Evolutionary conservation across 2,797 vertebrate genomes (phyloP).

Genomic region (Harpagifer antarcticus): DNA sequence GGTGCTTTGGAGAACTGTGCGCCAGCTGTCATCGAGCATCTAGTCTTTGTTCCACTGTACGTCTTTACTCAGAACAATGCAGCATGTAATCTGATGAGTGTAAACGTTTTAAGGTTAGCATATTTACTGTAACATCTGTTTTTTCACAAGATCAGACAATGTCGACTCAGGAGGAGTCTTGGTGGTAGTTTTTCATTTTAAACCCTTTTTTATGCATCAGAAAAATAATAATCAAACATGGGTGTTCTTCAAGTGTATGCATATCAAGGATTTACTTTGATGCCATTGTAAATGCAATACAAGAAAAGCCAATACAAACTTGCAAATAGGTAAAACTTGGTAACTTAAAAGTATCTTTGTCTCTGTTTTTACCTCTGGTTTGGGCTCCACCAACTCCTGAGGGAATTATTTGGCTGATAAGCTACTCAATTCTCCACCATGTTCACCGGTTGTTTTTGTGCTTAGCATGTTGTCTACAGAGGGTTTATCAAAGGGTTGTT

Average conservation of each 20-base stretch:
- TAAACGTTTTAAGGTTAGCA: neutral
- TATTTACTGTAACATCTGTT: neutral
- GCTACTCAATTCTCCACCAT: slow-evolving; percentile 3
- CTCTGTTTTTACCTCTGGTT: neutral
- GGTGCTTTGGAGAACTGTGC: neutral
- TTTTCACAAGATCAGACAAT: neutral
- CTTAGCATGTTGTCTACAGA: too few species aligned
- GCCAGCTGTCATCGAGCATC: neutral
- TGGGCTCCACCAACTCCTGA: neutral
- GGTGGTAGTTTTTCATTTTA: neutral
- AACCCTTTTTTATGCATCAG: neutral
- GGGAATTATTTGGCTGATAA: neutral
- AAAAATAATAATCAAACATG: neutral
- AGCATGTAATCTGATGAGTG: neutral
- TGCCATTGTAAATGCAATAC: neutral
- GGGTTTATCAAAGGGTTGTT: neutral
- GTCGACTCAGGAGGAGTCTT: neutral
- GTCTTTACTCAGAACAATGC: neutral
- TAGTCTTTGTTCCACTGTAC: neutral
- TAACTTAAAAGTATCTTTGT: neutral
- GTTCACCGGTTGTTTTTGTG: neutral
- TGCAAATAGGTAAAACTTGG: neutral
- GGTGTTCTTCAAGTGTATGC: neutral
- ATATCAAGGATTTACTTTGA: neutral
- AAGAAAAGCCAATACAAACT: neutral